phyloP scores from a whole-genome alignment of 2,888 invertebrate genomes.

The Rhyacophila evoluta region DNA sequence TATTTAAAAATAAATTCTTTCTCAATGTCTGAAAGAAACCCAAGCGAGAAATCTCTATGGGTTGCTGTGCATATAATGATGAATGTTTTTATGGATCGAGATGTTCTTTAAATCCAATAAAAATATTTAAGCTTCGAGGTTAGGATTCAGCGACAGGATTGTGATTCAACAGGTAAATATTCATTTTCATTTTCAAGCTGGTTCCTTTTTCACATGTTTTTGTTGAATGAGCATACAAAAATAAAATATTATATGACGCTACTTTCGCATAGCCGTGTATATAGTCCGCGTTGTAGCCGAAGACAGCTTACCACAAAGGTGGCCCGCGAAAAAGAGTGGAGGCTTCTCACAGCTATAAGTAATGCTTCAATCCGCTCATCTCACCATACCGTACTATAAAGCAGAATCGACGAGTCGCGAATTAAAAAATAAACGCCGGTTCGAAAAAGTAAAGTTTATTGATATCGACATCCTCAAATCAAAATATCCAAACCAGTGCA shows the following conservation, averaged over 20 bases:
- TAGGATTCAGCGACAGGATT: no score
- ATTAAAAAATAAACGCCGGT: neutral
- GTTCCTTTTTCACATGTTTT: no score
- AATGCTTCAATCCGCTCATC: neutral
- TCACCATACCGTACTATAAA: neutral
- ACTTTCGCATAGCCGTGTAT: neutral
- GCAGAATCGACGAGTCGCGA: neutral
- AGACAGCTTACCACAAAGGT: slow-evolving; percentile 4
- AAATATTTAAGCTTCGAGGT: no score
- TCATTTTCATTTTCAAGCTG: no score
- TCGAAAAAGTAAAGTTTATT: neutral
- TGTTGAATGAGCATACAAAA: no score
- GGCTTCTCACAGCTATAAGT: neutral
- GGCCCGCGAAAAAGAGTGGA: neutral
- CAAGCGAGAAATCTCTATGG: no score
- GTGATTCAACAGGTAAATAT: no score
- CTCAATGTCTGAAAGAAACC: no score
- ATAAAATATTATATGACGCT: neutral
- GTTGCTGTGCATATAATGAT: no score
- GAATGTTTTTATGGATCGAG: no score
- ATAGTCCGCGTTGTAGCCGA: neutral
- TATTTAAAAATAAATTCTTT: no score
- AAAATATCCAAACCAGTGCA: neutral
- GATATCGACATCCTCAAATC: neutral
- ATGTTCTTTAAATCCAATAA: no score